Base-by-base conservation (phyloP, 2,888 invertebrate genomes). In the Lepas anatifera region DNA sequence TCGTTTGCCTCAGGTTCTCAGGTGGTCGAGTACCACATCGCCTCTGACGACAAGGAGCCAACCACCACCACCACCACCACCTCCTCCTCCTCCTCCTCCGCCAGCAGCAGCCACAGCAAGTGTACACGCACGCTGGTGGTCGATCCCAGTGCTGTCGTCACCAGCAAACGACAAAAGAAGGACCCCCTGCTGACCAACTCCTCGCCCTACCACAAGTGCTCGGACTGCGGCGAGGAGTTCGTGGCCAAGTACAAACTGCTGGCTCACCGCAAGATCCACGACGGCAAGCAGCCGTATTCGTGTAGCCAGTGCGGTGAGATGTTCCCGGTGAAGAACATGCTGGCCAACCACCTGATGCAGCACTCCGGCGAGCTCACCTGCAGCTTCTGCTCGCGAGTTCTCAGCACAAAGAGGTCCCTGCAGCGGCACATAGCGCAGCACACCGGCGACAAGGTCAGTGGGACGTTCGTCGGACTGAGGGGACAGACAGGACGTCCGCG, bases 321-420 rank as follows among this genome's bases (percentile, higher is more conserved):
- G 63, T 64, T 64, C n/a, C 63, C 63, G 1, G 63, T 64, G 22
- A 64, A 37, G 63, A 64, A 64, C 37, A 64, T 64, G 63, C 63
- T 64, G 63, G 35, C 63, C 32, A 64, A 64, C n/a, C 63, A 64
- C 22, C 37, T 64, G 63, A 35, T 64, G 37, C 63, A 64, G 25
- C 63, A 64, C 63, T 35, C 63, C 22, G 63, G 63, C n/a, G 63
- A 64, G 11, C 63, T 64, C 10, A 64, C 63, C 22, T 64, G 63
- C n/a, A 37, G 35, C 8, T 35, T 64, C 35, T 64, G 63, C 22
- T 18, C 35, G 22, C 63, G 63, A n/a, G 63, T 64, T 8, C 63
- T 64, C n/a, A 22, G 22, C 63, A 64, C 63, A 18, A 64, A 64
- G 63, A 35, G 63, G 11, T 64, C 63, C 4, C 37, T 64, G 37